Percentiles rank a stretch among this genome's conserved stretches.
Evolutionary conservation across 2,797 vertebrate genomes (phyloP).

Genomic region (Myotis myotis): DNA sequence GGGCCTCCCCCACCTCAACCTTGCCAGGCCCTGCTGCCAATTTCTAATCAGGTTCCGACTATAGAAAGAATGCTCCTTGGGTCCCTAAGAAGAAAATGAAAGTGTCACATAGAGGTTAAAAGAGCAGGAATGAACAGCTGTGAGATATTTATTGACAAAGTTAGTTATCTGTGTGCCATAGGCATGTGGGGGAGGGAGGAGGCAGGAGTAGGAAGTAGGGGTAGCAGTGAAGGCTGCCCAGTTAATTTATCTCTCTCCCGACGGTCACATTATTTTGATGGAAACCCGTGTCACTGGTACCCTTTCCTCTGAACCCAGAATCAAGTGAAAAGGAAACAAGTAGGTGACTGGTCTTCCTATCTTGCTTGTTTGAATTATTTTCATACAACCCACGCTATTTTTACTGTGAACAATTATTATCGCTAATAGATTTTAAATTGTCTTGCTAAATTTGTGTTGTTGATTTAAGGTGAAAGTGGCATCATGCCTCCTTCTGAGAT

Average conservation of each 20-base stretch:
- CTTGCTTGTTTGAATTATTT: background rate
- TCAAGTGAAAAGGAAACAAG: background rate
- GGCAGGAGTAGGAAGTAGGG: background rate
- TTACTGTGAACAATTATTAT: constrained; percentile 25
- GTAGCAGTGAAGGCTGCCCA: background rate
- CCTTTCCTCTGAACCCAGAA: background rate
- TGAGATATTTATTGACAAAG: background rate
- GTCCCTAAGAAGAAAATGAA: background rate
- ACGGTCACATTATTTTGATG: background rate
- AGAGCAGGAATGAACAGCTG: background rate
- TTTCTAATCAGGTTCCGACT: background rate
- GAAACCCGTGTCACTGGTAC: background rate
- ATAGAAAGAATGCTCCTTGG: background rate
- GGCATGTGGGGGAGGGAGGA: background rate
- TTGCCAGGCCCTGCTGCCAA: fast-evolving
- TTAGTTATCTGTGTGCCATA: background rate
- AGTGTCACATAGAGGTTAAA: constrained; percentile 27
- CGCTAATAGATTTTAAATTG: constrained; percentile 53
- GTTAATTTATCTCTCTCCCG: background rate
- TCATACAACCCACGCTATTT: background rate
- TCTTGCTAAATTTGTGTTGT: constrained; percentile 34
- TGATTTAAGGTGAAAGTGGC: constrained; percentile 24
- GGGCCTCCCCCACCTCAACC: fast-evolving
- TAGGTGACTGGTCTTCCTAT: background rate
- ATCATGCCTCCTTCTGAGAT: background rate